Base-by-base conservation (phyloP, 2,797 vertebrate genomes). In the Enoplosus armatus region DNA sequence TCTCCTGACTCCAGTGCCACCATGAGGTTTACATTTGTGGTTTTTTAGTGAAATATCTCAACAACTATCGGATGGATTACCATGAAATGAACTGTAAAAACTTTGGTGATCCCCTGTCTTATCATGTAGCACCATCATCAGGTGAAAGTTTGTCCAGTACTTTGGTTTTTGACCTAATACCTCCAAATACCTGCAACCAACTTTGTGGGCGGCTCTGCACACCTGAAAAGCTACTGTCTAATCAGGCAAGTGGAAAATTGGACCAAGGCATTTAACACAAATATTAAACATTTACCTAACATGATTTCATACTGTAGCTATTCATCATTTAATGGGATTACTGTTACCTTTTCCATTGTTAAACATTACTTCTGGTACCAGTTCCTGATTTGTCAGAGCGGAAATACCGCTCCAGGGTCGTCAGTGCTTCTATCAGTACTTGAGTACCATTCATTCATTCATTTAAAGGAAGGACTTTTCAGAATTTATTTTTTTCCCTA, bases 381-480 rank as follows among this genome's bases (percentile, higher is more conserved):
- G 27, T 22, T 29, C 18, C 0, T 59, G 22, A 68, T 48, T 50
- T 39, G 24, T 37, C 56, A 50, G 16, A 67, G 11, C 20, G 22
- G 43, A 69, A 62, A 39, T 45, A 18, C 8, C 10, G 22, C 45
- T 33, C 24, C 59, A 31, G 35, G 41, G 50, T 26, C 56, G 39
- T 33, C 66, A 16, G n/a, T 37, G 62, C 8, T 24, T 47, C 22
- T n/a, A 66, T 35, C 24, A 33, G 20, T 41, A 55, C 64, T 45
- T 41, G 4, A 50, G 29, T 12, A 65, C 24, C n/a, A 56, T 27
- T 72, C 27, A 78, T 51, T 48, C 18, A 51, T 29, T 61, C 24
- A 22, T 54, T 60, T 50, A 69, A 35, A 10, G 2, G 22, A 6
- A 26, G 16, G 4, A 7, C 48, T 24, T 51, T 51, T 51, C 11